Evolutionary conservation across 2,797 vertebrate genomes (phyloP).

Genomic region (Morus bassanus): DNA sequence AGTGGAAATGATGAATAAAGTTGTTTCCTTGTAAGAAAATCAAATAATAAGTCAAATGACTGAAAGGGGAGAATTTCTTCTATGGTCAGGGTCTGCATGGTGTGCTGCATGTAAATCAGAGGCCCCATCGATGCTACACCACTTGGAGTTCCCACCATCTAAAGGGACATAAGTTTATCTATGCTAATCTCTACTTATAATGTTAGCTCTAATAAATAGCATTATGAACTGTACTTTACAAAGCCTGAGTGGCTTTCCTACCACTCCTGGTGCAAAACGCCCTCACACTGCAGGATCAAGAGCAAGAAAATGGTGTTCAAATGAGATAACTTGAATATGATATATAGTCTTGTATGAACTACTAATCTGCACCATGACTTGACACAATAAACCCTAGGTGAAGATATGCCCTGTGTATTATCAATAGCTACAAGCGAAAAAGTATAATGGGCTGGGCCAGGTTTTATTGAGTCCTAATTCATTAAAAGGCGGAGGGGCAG

Average conservation of each 20-base stretch:
- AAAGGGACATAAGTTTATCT: background rate
- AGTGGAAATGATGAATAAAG: background rate
- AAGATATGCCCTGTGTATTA: background rate
- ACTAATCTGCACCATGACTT: background rate
- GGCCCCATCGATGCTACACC: background rate
- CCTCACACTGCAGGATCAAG: background rate
- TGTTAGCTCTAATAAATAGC: background rate
- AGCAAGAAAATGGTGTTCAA: background rate
- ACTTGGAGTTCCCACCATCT: fast-evolving
- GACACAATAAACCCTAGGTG: background rate
- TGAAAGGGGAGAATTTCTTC: background rate
- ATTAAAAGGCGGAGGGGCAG: background rate
- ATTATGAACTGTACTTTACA: background rate
- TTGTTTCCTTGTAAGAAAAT: background rate
- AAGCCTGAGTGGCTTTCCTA: background rate
- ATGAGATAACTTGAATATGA: background rate
- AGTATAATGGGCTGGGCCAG: background rate
- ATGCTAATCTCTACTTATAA: background rate
- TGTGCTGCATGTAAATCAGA: background rate
- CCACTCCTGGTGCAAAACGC: background rate
- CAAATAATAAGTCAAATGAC: background rate
- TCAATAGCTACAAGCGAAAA: background rate
- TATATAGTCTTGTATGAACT: background rate
- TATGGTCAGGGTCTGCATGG: background rate
- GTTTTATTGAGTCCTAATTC: background rate